These are phyloP conservation scores for Thunnus albacares DNA, from an alignment of 2,797 vertebrate species.

Conservation along the genomic window DNA sequence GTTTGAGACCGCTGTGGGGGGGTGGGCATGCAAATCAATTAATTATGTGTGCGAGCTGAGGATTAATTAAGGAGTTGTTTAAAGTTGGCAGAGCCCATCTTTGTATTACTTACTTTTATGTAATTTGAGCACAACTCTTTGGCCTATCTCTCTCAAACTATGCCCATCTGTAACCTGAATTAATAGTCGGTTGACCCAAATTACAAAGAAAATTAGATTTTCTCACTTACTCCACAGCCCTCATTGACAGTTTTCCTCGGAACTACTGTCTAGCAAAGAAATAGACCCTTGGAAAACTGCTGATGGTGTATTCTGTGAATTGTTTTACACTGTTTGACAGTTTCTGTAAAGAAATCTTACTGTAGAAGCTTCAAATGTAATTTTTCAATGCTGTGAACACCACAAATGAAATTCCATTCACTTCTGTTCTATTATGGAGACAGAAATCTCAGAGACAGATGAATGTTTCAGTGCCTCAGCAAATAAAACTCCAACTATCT, in stretches of 20 bases:
- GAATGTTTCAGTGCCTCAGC: not conserved
- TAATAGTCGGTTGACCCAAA: not conserved
- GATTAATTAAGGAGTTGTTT: constrained; percentile 77
- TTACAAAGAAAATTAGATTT: not conserved
- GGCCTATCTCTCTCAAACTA: not conserved
- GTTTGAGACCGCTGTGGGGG: constrained; percentile 52
- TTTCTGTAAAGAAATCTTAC: not conserved
- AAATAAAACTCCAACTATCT: not conserved
- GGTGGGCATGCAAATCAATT: constrained; percentile 73
- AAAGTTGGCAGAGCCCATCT: constrained; percentile 58
- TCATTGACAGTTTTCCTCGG: not conserved
- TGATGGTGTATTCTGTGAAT: not conserved
- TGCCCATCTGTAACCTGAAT: not conserved
- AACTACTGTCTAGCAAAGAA: not conserved
- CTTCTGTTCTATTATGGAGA: no score
- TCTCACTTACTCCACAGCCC: not conserved
- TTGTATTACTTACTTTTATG: constrained; percentile 18
- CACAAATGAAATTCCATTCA: no score
- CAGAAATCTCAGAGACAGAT: not conserved
- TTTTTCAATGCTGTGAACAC: not conserved
- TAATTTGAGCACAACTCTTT: constrained; percentile 28
- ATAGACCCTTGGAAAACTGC: not conserved
- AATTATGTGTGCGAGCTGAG: constrained; percentile 70
- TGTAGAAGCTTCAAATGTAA: no score
- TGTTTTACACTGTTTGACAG: not conserved